A percentile compares a stretch with the other conserved stretches of the same genome.
Conservation (phyloP, 2,113 vertebrate genomes). For the Indicator maculatus region DNA sequence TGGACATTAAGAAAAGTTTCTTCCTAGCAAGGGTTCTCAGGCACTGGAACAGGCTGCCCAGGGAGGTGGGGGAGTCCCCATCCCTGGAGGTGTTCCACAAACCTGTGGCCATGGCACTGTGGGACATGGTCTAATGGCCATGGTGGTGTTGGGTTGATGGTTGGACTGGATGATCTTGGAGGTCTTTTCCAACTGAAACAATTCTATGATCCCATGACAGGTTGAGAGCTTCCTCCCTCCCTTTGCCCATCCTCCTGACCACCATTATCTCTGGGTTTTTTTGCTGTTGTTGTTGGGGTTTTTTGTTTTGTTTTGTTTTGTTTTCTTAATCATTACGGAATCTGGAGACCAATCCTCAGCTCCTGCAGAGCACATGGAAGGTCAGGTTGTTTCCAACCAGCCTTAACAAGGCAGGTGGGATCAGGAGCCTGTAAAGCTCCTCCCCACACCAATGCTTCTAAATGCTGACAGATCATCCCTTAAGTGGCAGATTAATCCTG, state of each 20-base stretch:
- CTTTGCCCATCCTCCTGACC: background rate
- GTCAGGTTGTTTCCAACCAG: constrained; percentile 79
- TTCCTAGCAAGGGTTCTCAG: no score
- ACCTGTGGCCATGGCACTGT: no score
- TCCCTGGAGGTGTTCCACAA: no score
- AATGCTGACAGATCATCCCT: constrained; percentile 82
- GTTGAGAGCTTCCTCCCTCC: background rate
- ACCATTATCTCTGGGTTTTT: constrained; percentile 28
- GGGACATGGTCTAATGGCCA: no score
- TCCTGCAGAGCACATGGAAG: constrained; percentile 83
- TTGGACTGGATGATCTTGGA: no score
- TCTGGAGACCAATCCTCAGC: constrained; percentile 80
- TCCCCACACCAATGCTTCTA: constrained; percentile 78
- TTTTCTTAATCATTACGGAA: constrained; percentile 85
- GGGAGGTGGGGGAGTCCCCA: no score
- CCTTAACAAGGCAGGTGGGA: constrained; percentile 80
- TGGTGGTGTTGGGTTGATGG: background rate
- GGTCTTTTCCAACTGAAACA: no score
- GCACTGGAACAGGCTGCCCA: no score
- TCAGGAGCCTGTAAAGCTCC: constrained; percentile 80
- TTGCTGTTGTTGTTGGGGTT: no score
- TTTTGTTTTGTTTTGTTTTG: background rate
- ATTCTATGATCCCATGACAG: background rate
- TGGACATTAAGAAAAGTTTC: no score
- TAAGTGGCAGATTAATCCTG: constrained; percentile 83